Percentiles rank a stretch among this genome's conserved stretches.
Evolutionary conservation across 2,113 vertebrate genomes (phyloP).

Genomic region (Panthera uncia): DNA sequence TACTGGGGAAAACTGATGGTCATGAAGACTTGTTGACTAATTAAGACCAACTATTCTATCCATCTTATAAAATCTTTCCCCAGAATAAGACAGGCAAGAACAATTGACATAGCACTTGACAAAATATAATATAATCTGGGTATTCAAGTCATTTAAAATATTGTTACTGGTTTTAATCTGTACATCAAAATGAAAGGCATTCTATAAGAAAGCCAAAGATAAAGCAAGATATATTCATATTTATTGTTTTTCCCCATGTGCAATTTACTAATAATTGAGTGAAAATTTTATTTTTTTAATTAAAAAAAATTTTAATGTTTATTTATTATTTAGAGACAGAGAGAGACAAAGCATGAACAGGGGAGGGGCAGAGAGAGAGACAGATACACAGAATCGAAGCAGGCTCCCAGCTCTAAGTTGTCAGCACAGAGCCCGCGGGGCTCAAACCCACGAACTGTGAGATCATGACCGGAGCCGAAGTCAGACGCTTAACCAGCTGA

Average conservation of each 20-base stretch:
- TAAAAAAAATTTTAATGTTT: background rate
- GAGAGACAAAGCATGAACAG: too few relatives aligned
- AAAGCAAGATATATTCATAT: background rate
- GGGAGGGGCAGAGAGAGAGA: too few relatives aligned
- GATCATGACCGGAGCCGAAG: too few relatives aligned
- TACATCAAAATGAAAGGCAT: background rate
- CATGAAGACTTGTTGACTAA: constrained; percentile 36
- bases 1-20: constrained; percentile 27
- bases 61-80: background rate
- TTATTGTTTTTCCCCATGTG: background rate
- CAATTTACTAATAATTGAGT: background rate
- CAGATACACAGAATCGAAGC: too few relatives aligned
- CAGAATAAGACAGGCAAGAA: background rate
- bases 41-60: background rate
- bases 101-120: background rate
- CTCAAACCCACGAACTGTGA: too few relatives aligned
- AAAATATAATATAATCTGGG: background rate
- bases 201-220: constrained; percentile 29
- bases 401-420: too few relatives aligned
- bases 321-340: too few relatives aligned
- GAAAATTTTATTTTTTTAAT: background rate
- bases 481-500: too few relatives aligned
- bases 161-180: background rate
- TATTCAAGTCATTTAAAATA: constrained; percentile 13
- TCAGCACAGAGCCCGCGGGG: too few relatives aligned